Evolutionary conservation across 2,113 vertebrate species (phyloP).

Genomic region (Noctilio leporinus): DNA sequence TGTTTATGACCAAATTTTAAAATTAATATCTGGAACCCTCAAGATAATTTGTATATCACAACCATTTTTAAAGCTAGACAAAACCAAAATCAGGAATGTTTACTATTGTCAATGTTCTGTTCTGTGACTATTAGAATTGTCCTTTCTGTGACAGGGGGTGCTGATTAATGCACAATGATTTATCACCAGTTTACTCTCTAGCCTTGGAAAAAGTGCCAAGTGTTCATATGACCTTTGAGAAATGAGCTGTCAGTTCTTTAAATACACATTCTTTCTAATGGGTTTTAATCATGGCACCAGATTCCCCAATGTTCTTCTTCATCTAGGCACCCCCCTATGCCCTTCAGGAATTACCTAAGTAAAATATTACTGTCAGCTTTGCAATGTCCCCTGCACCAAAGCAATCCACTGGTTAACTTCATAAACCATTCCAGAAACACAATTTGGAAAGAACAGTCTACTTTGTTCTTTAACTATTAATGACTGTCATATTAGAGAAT

Average conservation of each 20-base stretch:
- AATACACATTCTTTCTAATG: not conserved
- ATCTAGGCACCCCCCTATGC: too few relatives aligned
- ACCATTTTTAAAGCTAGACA: constrained; percentile 42
- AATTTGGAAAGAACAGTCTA: not conserved
- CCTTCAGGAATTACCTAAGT: not conserved
- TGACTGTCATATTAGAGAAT: not conserved
- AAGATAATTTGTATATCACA: constrained; percentile 3
- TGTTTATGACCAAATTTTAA: constrained; percentile 53
- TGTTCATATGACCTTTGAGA: not conserved
- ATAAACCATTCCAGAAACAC: not conserved
- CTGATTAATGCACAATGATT: not conserved
- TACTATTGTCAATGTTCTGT: not conserved
- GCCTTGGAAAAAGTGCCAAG: not conserved
- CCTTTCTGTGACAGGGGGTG: not conserved
- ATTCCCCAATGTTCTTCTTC: not conserved
- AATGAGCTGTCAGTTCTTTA: not conserved
- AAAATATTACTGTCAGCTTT: not conserved
- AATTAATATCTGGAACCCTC: constrained; percentile 44
- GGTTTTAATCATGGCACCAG: not conserved
- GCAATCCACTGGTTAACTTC: not conserved
- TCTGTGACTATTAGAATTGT: not conserved
- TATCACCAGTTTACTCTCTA: not conserved
- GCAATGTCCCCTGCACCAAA: not conserved
- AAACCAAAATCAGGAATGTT: constrained; percentile 27
- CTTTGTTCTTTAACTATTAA: not conserved